Percentiles rank a stretch among this genome's conserved stretches.
Evolutionary conservation across 2,888 invertebrate species (phyloP).

Genomic region (Byasa hedistus): DNA sequence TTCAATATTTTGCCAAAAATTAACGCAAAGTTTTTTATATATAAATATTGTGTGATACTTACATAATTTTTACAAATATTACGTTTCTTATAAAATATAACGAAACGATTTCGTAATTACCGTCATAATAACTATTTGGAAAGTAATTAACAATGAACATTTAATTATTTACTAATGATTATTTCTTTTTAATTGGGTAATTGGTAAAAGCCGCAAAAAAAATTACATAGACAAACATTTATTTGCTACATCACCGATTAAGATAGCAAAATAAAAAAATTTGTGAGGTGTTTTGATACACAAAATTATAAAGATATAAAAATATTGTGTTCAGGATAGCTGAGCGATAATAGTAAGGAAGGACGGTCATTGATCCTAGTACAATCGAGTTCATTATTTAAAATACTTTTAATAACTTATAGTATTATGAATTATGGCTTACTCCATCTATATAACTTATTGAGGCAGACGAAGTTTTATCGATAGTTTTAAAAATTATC

Average conservation of each 20-base stretch:
- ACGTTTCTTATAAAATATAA: too few relatives aligned
- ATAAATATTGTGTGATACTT: background rate
- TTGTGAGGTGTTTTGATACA: constrained; percentile 10
- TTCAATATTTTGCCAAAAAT: too few relatives aligned
- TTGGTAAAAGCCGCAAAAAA: constrained; percentile 6
- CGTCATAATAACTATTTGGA: background rate
- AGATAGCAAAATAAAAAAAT: constrained; percentile 17
- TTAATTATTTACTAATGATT: constrained; percentile 22
- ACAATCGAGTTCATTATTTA: constrained; percentile 22
- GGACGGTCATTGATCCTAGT: constrained; percentile 65
- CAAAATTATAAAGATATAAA: constrained; percentile 9
- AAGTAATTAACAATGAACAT: constrained; percentile 11
- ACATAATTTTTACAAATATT: too few relatives aligned
- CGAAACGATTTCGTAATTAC: background rate
- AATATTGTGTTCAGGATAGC: constrained; percentile 41
- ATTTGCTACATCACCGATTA: background rate
- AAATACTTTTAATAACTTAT: background rate
- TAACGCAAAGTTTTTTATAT: background rate
- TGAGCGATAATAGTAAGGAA: constrained; percentile 56
- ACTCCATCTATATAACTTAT: too few relatives aligned
- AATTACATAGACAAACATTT: constrained; percentile 12
- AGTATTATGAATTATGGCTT: too few relatives aligned
- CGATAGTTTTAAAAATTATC: too few relatives aligned
- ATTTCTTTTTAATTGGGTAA: constrained; percentile 8
- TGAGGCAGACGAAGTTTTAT: too few relatives aligned